Conservation (phyloP, 2,888 invertebrate species). For the Caenorhabditis drosophilae region DNA sequence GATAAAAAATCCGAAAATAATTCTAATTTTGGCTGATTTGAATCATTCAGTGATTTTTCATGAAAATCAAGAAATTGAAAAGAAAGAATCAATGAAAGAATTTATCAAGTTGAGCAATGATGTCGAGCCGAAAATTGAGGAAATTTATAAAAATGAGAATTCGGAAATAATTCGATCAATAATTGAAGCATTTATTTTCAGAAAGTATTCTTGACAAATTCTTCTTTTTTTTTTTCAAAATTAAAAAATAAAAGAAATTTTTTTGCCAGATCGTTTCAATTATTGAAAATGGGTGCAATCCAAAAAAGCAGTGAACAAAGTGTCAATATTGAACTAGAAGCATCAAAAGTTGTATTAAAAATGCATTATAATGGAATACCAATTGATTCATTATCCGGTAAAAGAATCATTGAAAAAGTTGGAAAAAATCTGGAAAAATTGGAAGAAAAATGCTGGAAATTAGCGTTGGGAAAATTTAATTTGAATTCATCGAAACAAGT, state of each 20-base stretch:
- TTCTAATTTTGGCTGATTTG: constrained; percentile 10
- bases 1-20: constrained; percentile 6
- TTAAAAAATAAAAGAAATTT: background rate
- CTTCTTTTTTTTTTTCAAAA: too few species aligned
- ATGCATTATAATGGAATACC: background rate
- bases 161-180: background rate
- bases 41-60: constrained; percentile 11
- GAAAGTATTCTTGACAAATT: background rate
- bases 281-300: constrained; percentile 7
- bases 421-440: constrained; percentile 17
- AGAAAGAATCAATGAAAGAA: background rate
- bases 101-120: too few species aligned
- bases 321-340: constrained; percentile 20
- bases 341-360: constrained; percentile 7
- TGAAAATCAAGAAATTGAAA: background rate
- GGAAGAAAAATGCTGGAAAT: constrained; percentile 33
- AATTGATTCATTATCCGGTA: background rate
- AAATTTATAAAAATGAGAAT: background rate
- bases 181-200: constrained; percentile 17
- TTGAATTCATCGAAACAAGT: constrained; percentile 41
- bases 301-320: constrained; percentile 8
- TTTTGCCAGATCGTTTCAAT: constrained; percentile 8
- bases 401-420: background rate
- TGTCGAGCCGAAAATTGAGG: background rate
- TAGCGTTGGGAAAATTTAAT: constrained; percentile 38